Evolutionary conservation across 2,113 vertebrate species (phyloP).

Genomic region (Syngnathus typhle): DNA sequence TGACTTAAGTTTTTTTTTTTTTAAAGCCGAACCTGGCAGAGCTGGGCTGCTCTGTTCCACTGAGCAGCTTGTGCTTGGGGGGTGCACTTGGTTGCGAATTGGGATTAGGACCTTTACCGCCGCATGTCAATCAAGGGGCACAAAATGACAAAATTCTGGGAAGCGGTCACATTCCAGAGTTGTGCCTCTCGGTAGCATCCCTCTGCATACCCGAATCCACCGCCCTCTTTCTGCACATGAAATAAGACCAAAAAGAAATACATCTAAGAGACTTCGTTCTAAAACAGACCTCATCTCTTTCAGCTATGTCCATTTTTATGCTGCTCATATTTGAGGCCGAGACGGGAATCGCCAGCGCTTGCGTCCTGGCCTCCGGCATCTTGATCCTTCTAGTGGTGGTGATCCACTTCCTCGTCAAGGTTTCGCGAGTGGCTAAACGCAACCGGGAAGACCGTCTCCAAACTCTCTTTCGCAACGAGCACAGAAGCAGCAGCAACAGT

Average conservation of each 20-base stretch:
- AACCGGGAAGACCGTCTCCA: conserved; percentile 46
- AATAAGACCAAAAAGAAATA: neutral
- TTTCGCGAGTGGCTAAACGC: conserved; percentile 39
- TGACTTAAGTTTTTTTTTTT: conserved; percentile 48
- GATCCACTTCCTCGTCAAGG: conserved; percentile 72
- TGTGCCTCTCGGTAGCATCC: conserved; percentile 63
- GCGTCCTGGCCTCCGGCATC: conserved; percentile 77
- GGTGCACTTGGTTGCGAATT: conserved; percentile 18
- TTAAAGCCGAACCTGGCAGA: conserved; percentile 57
- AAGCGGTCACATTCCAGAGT: conserved; percentile 63
- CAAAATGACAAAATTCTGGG: conserved; percentile 3
- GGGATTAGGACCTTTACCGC: conserved; percentile 20
- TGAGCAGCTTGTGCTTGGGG: conserved; percentile 37
- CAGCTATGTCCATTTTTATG: conserved; percentile 80
- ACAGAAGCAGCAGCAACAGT: conserved; percentile 37
- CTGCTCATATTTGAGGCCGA: conserved; percentile 80
- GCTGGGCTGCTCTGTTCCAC: conserved; percentile 43
- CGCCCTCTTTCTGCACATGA: conserved; percentile 61
- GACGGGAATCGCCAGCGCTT: conserved; percentile 74
- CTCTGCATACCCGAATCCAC: conserved; percentile 55
- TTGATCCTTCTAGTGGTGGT: conserved; percentile 71
- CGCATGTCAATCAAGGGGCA: conserved; percentile 30
- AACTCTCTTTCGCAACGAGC: conserved; percentile 74
- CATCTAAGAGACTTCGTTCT: conserved; percentile 9
- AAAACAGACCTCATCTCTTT: neutral